These are phyloP conservation scores for Aegithalos caudatus DNA, from an alignment of 2,113 vertebrate species.

Conservation along the genomic window DNA sequence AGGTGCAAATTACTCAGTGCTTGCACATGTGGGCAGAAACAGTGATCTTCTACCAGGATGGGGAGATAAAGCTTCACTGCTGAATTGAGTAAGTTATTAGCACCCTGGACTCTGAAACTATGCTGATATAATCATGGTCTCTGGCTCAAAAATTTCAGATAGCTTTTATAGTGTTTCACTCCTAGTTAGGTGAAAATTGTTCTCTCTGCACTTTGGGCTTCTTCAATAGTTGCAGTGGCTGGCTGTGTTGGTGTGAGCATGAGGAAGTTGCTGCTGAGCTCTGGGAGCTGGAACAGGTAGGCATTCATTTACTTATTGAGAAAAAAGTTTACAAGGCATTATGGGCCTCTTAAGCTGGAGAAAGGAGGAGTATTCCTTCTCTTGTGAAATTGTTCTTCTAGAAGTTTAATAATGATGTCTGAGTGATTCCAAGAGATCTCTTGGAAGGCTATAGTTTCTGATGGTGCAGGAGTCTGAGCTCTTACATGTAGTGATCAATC, in stretches of 20 bases:
- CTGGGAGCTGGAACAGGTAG: background rate
- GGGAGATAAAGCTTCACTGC: background rate
- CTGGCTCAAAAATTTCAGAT: background rate
- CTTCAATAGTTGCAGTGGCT: background rate
- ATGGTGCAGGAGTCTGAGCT: background rate
- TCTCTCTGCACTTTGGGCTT: background rate
- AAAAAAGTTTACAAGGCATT: background rate
- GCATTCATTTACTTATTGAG: background rate
- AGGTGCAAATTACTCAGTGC: background rate
- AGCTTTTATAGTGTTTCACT: background rate
- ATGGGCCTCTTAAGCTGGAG: background rate
- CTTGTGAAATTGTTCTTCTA: background rate
- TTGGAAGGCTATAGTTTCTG: background rate
- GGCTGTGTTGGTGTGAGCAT: background rate
- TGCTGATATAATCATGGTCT: background rate
- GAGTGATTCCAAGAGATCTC: no score
- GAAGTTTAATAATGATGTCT: background rate
- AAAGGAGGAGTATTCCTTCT: background rate
- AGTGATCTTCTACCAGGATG: background rate
- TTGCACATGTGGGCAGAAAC: background rate
- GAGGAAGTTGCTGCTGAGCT: background rate
- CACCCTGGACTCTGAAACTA: background rate
- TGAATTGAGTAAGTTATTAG: background rate
- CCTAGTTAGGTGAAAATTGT: background rate
- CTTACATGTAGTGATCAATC: accelerated